Percentiles rank a stretch among this genome's conserved stretches.
Evolutionary conservation across 2,888 invertebrate genomes (phyloP).

Genomic region (Dendrolimus pini): DNA sequence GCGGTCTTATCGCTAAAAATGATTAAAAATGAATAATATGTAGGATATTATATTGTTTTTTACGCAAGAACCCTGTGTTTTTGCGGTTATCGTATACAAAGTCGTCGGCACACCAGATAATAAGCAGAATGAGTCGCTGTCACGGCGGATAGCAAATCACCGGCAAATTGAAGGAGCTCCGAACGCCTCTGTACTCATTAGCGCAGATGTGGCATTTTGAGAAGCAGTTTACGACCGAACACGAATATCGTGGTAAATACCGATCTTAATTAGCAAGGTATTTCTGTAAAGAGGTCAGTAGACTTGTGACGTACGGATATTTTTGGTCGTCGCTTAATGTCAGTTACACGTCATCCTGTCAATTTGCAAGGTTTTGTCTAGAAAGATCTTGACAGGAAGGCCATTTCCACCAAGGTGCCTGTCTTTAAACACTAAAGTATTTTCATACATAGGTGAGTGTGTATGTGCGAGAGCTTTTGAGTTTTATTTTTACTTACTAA

Average conservation of each 20-base stretch:
- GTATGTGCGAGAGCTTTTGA: no score
- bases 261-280: conserved; percentile 19
- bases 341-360: conserved; percentile 17
- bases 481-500: no score
- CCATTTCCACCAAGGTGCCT: background rate
- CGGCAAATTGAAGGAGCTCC: background rate
- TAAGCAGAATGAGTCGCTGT: background rate
- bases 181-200: background rate
- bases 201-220: background rate
- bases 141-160: background rate
- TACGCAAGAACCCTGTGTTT: no score
- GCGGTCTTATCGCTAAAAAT: no score
- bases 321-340: conserved; percentile 16
- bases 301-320: conserved; percentile 14
- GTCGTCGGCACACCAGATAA: background rate
- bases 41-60: no score
- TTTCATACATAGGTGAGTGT: no score
- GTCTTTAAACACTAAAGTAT: background rate
- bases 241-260: background rate
- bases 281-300: conserved; percentile 24
- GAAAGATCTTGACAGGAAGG: background rate
- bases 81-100: no score
- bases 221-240: background rate
- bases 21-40: no score
- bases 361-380: conserved; percentile 10